These are phyloP conservation scores for Pseudomugil gertrudae DNA, from an alignment of 2,797 vertebrate genomes.

Conservation along the genomic window DNA sequence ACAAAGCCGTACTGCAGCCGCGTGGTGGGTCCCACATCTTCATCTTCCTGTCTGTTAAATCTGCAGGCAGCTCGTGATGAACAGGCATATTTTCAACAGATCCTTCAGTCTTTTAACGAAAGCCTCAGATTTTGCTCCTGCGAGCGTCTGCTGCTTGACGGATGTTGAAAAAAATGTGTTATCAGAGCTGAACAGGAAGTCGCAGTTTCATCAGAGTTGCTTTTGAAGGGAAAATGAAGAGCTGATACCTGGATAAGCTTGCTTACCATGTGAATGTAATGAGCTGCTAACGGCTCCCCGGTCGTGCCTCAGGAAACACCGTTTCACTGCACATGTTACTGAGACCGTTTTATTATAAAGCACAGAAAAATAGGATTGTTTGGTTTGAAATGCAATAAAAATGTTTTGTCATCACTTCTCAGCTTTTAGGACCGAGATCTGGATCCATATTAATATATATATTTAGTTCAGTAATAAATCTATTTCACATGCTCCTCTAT, in stretches of 20 bases:
- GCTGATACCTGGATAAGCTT: background rate
- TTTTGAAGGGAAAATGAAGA: background rate
- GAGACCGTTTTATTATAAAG: too few relatives aligned
- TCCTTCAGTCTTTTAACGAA: conserved; percentile 1
- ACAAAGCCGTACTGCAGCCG: background rate
- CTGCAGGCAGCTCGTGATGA: background rate
- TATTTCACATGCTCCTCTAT: background rate
- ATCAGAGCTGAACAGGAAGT: conserved; percentile 12
- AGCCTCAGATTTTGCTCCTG: background rate
- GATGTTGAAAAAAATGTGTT: background rate
- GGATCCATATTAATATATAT: background rate
- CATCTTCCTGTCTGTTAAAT: background rate
- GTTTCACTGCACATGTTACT: background rate
- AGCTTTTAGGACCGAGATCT: background rate
- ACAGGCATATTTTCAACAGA: background rate
- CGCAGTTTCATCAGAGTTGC: background rate
- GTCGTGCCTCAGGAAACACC: background rate
- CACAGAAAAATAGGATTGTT: background rate
- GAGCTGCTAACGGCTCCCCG: too few relatives aligned
- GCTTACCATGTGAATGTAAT: background rate
- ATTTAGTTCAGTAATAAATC: background rate
- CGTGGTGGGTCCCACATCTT: background rate
- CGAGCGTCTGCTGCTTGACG: background rate
- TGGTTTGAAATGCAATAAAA: background rate
- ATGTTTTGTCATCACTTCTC: background rate